Conservation (phyloP, 2,888 invertebrate genomes). For the Rhingia rostrata region DNA sequence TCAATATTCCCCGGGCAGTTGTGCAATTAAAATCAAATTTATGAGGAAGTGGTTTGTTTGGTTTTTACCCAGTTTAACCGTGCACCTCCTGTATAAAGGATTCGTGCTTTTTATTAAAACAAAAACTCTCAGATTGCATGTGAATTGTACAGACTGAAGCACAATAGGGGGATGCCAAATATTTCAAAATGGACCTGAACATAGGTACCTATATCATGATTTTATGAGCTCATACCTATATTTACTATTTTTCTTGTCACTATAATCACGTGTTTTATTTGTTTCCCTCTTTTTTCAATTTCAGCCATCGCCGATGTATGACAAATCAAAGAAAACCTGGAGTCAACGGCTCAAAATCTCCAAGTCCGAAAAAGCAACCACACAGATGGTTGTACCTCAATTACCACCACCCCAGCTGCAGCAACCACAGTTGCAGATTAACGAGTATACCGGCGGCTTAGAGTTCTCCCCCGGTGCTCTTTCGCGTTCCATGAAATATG, state of each 20-base stretch:
- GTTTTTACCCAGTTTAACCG: not conserved
- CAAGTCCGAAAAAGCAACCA: constrained; percentile 84
- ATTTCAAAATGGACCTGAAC: too few relatives aligned
- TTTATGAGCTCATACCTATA: not conserved
- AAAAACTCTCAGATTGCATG: too few relatives aligned
- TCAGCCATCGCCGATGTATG: constrained; percentile 81
- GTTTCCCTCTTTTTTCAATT: constrained; percentile 47
- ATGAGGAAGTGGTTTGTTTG: not conserved
- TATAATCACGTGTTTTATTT: not conserved
- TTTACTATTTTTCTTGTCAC: not conserved
- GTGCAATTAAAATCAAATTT: constrained; percentile 44
- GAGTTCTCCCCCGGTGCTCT: constrained; percentile 85
- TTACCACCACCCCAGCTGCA: constrained; percentile 76
- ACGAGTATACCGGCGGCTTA: constrained; percentile 69
- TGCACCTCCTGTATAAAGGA: too few relatives aligned
- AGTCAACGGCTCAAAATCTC: constrained; percentile 87
- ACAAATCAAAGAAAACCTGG: constrained; percentile 87
- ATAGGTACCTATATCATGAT: too few relatives aligned
- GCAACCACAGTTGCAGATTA: constrained; percentile 68
- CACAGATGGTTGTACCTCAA: constrained; percentile 80
- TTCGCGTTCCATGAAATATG: constrained; percentile 92
- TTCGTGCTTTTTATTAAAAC: too few relatives aligned
- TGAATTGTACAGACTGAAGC: too few relatives aligned
- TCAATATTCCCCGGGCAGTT: not conserved
- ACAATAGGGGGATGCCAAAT: too few relatives aligned